phyloP scores from a whole-genome alignment of 2,888 invertebrate species.

The Lasioglossum marginatum region DNA sequence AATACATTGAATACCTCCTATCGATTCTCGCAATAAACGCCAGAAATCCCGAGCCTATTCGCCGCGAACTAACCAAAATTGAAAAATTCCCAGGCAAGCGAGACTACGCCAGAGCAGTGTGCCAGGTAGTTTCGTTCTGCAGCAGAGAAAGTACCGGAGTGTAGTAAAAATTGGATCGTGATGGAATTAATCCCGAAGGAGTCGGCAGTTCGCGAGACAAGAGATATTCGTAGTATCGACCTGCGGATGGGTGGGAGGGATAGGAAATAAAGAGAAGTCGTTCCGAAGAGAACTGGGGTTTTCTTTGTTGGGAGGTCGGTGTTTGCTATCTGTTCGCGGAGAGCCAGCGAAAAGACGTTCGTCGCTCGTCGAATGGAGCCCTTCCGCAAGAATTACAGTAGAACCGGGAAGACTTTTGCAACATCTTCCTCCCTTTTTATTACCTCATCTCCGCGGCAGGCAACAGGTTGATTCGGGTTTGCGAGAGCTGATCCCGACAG shows the following conservation, averaged over 20 bases:
- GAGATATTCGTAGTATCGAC: background rate
- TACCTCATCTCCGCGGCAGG: background rate
- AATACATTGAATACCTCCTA: background rate
- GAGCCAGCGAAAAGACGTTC: background rate
- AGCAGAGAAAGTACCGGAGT: background rate
- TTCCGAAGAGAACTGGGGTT: background rate
- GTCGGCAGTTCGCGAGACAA: background rate
- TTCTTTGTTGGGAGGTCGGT: background rate
- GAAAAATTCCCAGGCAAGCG: background rate
- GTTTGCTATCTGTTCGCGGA: background rate
- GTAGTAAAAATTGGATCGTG: background rate
- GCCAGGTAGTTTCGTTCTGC: background rate
- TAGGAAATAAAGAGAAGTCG: background rate
- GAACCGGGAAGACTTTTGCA: background rate
- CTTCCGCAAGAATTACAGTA: background rate
- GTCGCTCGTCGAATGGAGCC: background rate
- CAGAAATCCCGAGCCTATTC: background rate
- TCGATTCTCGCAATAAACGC: background rate
- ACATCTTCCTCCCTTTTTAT: slow-evolving; percentile 4
- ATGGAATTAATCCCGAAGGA: slow-evolving; percentile 1
- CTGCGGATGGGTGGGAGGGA: background rate
- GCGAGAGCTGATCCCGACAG: background rate
- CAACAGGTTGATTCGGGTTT: slow-evolving; percentile 43
- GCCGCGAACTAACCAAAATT: background rate
- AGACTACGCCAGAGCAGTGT: too few species aligned